A percentile compares a stretch with the other conserved stretches of the same genome.
These are phyloP conservation scores for Salvator merianae DNA, from an alignment of 2,113 vertebrate genomes.

Conservation along the genomic window DNA sequence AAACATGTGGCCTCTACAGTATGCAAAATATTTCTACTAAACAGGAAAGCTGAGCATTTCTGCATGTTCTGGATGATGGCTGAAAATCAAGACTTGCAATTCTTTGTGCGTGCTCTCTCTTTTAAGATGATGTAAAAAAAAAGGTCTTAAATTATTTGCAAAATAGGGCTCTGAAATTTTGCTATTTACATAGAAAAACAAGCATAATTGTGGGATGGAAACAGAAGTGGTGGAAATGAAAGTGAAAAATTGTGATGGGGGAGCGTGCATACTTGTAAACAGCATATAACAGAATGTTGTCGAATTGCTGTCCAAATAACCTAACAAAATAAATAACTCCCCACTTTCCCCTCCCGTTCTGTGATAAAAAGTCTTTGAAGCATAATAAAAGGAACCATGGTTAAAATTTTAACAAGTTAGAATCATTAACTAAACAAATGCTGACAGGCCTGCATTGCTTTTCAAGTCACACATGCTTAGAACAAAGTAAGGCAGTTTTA, in stretches of 20 bases:
- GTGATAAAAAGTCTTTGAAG: constrained; percentile 65
- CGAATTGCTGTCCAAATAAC: constrained; percentile 45
- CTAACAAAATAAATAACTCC: constrained; percentile 37
- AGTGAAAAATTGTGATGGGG: background rate
- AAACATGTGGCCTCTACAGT: no score
- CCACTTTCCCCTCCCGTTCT: constrained; percentile 22
- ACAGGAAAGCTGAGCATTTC: background rate
- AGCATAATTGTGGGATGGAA: background rate
- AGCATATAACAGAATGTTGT: constrained; percentile 22
- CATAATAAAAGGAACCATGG: constrained; percentile 63
- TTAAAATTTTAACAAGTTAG: constrained; percentile 77
- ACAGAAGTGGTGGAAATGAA: constrained; percentile 9
- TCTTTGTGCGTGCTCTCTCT: background rate
- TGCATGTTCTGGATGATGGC: background rate
- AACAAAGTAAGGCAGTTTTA: constrained; percentile 69
- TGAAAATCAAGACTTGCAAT: background rate
- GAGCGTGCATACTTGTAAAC: background rate
- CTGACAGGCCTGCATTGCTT: constrained; percentile 68
- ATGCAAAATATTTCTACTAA: background rate
- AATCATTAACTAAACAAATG: constrained; percentile 76
- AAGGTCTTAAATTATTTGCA: background rate
- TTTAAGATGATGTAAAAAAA: constrained; percentile 31
- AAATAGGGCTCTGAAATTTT: background rate
- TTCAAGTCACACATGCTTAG: constrained; percentile 67
- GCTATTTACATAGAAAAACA: constrained; percentile 7